Evolutionary conservation across 2,797 vertebrate genomes (phyloP), one percentile per base, ranked within the genome.

Genomic region (Acipenser transmontanus): DNA sequence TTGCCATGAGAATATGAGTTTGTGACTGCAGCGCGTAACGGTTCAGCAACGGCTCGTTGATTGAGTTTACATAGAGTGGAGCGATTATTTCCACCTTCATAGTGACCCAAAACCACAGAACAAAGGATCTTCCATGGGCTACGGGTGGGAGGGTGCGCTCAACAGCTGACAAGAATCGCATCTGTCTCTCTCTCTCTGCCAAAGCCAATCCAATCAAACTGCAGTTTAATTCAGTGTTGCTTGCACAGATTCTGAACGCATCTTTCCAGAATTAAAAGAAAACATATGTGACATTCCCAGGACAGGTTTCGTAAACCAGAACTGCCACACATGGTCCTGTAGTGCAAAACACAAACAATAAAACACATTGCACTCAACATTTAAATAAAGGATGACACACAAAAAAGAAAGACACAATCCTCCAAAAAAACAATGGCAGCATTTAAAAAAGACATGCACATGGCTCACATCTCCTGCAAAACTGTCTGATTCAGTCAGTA

Each of bases 241-340:
- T 87, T 85, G 82, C 77, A 85, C 71, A 82, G 85, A 84, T 87
- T 82, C 81, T 72, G 71, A 71, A 79, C 80, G 85, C 84, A 87
- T 85, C 80, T 79, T 75, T 81, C 70, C 71, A 66, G 73, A 89
- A 91, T 90, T 85, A 91, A 89, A 90, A 90, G 87, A 89, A 90
- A 91, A 91, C 86, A 89, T 73, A 83, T 79, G 77, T 73, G 73
- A 86, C 80, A 81, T 90, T 90, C 87, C 86, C 87, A 88, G 88
- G 88, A 89, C 82, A 80, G 84, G 85, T 84, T 80, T 82, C 81
- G 75, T 81, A 80, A 85, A 84, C 80, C 68, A 74, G 64, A 71
- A 63, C 7, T 11, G 52, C 63, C 72, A 79, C 78, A 74, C 71
- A 34, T 88, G 84, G 88, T 73, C 87, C 81, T 34, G 34, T 34